phyloP scores from a whole-genome alignment of 2,113 vertebrate species.

The Serinus canaria region DNA sequence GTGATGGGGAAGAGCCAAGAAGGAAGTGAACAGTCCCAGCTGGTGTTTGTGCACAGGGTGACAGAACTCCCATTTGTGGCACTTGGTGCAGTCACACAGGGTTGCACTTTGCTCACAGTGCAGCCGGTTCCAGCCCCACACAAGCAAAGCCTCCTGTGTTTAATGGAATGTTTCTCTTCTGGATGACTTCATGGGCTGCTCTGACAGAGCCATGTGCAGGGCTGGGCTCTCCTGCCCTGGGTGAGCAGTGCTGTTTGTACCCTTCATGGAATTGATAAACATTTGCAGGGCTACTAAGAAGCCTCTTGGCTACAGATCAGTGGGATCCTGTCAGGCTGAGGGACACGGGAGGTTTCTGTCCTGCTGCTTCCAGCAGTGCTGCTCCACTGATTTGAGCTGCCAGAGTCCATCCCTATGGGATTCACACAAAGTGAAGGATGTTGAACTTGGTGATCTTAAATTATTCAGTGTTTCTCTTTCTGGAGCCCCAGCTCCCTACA shows the following conservation, averaged over 20 bases:
- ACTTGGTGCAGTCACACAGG: background rate
- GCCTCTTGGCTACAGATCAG: background rate
- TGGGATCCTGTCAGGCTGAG: background rate
- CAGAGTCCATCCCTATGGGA: background rate
- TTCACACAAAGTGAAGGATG: background rate
- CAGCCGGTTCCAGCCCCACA: background rate
- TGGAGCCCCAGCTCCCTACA: background rate
- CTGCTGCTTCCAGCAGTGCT: background rate
- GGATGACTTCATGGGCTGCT: background rate
- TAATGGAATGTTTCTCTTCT: background rate
- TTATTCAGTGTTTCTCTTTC: background rate
- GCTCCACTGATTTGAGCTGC: background rate
- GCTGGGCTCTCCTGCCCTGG: accelerated
- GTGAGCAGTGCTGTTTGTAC: background rate
- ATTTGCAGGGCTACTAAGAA: background rate
- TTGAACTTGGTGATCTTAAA: background rate
- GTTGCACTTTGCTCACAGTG: background rate
- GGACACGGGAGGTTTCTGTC: background rate
- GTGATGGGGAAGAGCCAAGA: background rate
- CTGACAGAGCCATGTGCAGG: background rate
- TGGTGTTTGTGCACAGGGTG: background rate
- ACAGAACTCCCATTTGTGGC: background rate
- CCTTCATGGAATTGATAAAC: background rate
- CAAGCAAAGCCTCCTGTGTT: background rate
- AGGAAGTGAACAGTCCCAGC: background rate